Base-by-base conservation (phyloP, 2,113 vertebrate species). In the Sceloporus tristichus region DNA sequence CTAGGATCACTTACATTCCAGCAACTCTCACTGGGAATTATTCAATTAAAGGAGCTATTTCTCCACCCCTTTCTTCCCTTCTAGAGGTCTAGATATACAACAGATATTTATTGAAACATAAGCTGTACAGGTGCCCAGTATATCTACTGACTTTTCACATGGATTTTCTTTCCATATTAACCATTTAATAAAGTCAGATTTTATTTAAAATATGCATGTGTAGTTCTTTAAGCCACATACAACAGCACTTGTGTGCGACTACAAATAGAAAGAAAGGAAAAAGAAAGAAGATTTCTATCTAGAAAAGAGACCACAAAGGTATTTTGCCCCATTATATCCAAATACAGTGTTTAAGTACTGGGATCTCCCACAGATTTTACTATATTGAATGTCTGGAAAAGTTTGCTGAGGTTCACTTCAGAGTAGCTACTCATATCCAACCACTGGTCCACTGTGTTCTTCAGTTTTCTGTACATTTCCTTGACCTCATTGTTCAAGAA, bases 351-450 rank as follows among this genome's bases (percentile, higher is more conserved):
- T 54, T 92, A 88, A 48, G 82, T 91, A 78, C 0, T 91, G 85
- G 82, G 59, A 84, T 94, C 89, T 87, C 56, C 90, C 86, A 81
- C 65, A 70, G 93, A 91, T 92, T 92, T 95, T 89, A 93, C 91
- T 34, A 93, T 48, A 42, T 2, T 93, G 89, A 92, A 0, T 1
- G 92, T 53, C 85, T 92, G 92, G 65, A 99, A 99, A 93, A 99
- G 98, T 92, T 98, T 98, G 96, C 98, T 87, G 56, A 99, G 98
- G 96, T 99, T 98, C 89, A 99, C 98, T 95, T 99, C 98, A 0
- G 98, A 98, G 97, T 99, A 99, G 94, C 96, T 94, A 54, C 98
- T 99, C 94, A 90, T 91, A 48, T 95, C 95, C 91, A 99, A 95
- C n/a, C 95, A 97, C 76, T 96, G 97, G 91, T 99, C 98, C 5